Percentiles rank a stretch among this genome's conserved stretches.
phyloP scores from a whole-genome alignment of 2,113 vertebrate species.

The Protobothrops mucrosquamatus region DNA sequence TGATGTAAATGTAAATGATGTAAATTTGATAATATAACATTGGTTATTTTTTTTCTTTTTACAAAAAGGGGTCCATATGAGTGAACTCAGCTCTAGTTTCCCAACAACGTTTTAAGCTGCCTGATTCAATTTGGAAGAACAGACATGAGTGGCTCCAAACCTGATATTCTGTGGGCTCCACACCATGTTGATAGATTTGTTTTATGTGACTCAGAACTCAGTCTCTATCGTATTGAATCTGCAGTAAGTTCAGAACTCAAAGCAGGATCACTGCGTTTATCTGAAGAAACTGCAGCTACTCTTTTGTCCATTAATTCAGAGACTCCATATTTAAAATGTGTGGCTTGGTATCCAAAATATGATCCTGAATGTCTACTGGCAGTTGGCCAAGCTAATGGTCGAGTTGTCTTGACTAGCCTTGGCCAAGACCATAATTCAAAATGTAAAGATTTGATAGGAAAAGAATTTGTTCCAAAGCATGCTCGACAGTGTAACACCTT shows the following conservation, averaged over 20 bases:
- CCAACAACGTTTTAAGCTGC: constrained; percentile 28
- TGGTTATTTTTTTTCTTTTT: constrained; percentile 10
- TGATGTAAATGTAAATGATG: not conserved
- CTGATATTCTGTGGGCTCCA: constrained; percentile 96
- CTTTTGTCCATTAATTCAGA: constrained; percentile 95
- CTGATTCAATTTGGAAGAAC: not conserved
- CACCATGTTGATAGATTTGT: constrained; percentile 95
- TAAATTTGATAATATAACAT: constrained; percentile 8
- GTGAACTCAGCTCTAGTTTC: constrained; percentile 62
- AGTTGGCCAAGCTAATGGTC: constrained; percentile 95
- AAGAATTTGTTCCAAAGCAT: constrained; percentile 98
- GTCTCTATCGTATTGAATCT: constrained; percentile 91
- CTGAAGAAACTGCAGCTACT: constrained; percentile 89
- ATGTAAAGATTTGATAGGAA: constrained; percentile 92
- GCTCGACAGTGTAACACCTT: constrained; percentile 96
- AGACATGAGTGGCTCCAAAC: constrained; percentile 94
- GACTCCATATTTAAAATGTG: constrained; percentile 98
- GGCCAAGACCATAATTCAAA: constrained; percentile 95
- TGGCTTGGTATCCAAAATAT: constrained; percentile 96
- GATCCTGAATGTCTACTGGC: constrained; percentile 95
- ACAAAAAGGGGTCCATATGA: constrained; percentile 47
- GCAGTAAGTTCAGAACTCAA: constrained; percentile 83
- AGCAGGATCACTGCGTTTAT: constrained; percentile 85
- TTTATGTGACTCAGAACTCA: constrained; percentile 94
- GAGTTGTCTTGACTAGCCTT: constrained; percentile 93